phyloP scores from a whole-genome alignment of 1,140 invertebrate genomes.

The Carposina sasakii region DNA sequence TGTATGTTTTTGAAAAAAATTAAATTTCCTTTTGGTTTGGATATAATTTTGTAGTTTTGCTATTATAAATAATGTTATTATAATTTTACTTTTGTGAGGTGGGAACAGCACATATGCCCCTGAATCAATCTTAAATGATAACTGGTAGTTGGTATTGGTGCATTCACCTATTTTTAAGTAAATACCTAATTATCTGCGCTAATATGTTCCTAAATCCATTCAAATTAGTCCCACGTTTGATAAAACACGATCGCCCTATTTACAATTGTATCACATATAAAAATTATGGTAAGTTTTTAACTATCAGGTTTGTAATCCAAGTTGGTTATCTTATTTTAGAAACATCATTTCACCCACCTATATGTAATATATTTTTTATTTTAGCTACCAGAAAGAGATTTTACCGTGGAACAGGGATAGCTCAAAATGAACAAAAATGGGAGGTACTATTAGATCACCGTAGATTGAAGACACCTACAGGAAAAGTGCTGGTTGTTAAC shows the following conservation, averaged over 20 bases:
- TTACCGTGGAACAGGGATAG: conserved; percentile 48
- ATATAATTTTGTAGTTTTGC: too few species aligned
- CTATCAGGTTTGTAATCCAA: not conserved
- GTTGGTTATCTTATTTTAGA: too few species aligned
- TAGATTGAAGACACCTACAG: conserved; percentile 91
- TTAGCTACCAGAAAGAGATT: conserved; percentile 53
- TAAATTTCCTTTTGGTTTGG: too few species aligned
- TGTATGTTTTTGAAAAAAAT: too few species aligned
- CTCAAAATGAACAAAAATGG: conserved; percentile 59
- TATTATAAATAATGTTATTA: too few species aligned
- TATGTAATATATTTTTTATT: conserved; percentile 10
- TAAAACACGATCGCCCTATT: conserved; percentile 15
- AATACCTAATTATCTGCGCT: too few species aligned
- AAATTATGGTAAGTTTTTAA: conserved; percentile 26
- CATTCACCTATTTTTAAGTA: too few species aligned
- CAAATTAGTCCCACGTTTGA: conserved; percentile 1
- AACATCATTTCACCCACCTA: not conserved
- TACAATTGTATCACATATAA: conserved; percentile 15
- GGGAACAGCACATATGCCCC: too few species aligned
- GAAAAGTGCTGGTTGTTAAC: conserved; percentile 82
- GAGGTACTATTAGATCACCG: conserved; percentile 74
- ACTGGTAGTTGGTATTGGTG: too few species aligned
- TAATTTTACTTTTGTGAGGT: too few species aligned
- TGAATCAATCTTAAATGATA: too few species aligned
- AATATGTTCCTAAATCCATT: too few species aligned